Base-by-base conservation (phyloP, 2,113 vertebrate species). In the Tringa solitaria region DNA sequence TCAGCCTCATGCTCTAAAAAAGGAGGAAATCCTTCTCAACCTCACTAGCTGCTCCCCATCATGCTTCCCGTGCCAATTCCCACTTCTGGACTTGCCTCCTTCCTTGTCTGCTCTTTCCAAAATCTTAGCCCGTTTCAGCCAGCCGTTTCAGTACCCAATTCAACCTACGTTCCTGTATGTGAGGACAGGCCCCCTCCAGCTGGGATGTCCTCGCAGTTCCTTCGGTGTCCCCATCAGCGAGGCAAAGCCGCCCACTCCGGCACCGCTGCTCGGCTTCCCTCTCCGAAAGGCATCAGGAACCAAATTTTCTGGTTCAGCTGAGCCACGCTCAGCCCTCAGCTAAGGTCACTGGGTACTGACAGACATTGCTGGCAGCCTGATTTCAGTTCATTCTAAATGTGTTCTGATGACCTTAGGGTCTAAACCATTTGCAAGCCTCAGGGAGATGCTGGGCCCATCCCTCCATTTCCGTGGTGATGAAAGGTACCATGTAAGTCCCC, bases 171-270 rank as follows among this genome's bases (percentile, higher is more conserved):
- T 60, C 22, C 27, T 22, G 28, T 6, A 21, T 30, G 30, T n/a
- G 53, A 85, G 22, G 59, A 48, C 14, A 61, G 51, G 5, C 41
- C 10, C 13, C n/a, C 14, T 74, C 70, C 89, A 59, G 37, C 45
- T 60, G 57, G 43, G 16, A 26, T 1, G 7, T 14, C 28, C 53
- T 56, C 43, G 20, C 57, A 78, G 43, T 17, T 41, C 53, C 33
- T n/a, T 21, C 0, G 0, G 50, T 30, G 9, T 4, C 39, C 60
- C 28, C 3, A 2, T 35, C 63, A 73, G 43, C 1, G 3, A 72
- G 32, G 30, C 8, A 23, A 60, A 83, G 32, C 21, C 23, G 7
- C 61, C 39, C 2, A 0, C n/a, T 48, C 26, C 4, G 3, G 26
- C 67, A 83, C 2, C 10, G 3, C 33, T 90, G 57, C 48, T 53